These are phyloP conservation scores for Echinometra lucunter DNA, from an alignment of 53 echinoderm and acorn worm species.

Conservation along the genomic window DNA sequence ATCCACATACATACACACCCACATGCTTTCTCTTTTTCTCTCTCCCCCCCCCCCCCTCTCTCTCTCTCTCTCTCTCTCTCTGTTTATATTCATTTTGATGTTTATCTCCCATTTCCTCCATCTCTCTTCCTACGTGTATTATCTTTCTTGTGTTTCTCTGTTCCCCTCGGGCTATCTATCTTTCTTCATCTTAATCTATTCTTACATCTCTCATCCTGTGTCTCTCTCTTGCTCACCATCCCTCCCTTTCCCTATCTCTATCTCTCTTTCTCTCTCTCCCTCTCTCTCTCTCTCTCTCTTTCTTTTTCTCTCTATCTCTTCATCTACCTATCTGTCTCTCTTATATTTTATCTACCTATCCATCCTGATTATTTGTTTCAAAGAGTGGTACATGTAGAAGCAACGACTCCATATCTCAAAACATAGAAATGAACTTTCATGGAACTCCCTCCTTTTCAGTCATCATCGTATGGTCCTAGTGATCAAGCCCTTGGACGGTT, in stretches of 20 bases:
- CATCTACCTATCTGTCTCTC: neutral
- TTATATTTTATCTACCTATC: neutral
- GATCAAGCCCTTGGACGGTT: constrained; percentile 67
- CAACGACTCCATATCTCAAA: neutral
- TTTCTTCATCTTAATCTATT: neutral
- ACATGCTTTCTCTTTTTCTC: too few species aligned
- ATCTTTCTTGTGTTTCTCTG: neutral
- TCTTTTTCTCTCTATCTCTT: neutral
- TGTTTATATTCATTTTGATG: neutral
- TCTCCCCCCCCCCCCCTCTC: too few species aligned
- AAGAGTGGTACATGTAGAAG: neutral
- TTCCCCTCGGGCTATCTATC: neutral
- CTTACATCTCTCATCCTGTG: too few species aligned
- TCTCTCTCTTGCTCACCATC: too few species aligned
- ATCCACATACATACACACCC: too few species aligned
- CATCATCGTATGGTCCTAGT: constrained; percentile 75
- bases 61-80: neutral
- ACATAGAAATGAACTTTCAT: too few species aligned
- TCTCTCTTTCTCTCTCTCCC: neutral
- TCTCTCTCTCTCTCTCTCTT: neutral
- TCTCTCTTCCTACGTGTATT: neutral
- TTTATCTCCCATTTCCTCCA: neutral
- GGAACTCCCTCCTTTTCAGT: too few species aligned
- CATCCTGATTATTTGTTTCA: neutral
- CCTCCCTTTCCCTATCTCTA: too few species aligned